Evolutionary conservation across 1,140 invertebrate genomes (phyloP), one percentile per base, ranked within the genome.

Genomic region (Doryteuthis pealeii): DNA sequence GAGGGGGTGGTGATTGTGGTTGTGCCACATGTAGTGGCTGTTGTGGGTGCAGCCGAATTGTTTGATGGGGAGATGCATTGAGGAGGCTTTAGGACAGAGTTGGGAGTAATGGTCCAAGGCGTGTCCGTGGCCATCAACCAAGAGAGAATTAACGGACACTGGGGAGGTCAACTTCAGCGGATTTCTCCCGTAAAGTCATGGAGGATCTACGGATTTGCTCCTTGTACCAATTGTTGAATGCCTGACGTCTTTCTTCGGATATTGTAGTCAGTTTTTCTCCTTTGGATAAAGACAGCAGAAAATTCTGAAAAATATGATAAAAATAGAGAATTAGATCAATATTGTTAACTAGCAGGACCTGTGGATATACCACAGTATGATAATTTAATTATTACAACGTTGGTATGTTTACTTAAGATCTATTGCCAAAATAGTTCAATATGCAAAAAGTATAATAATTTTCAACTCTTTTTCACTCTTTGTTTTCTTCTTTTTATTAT

Each of bases 191-290:
- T n/a, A 69, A 40, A 33, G 43, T n/a, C n/a, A 69, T 66, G 45
- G 43, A 18, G 80, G 32, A 81, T 76, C 58, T 81, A 74, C 22
- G 80, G 71, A 87, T 72, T 73, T 89, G 85, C 72, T 87, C 86
- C 31, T 83, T 76, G 73, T 88, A 89, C 89, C 88, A 89, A 45
- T 83, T 81, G 72, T 89, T 86, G 74, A 89, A 89, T 33, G 84
- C 83, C 66, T 79, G 77, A 31, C 85, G 77, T 26, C 84, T 82
- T 67, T 89, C 87, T 22, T 85, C 84, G 12, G 85, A 81, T 22
- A 88, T 79, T 58, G 83, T 81, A 35, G 80, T 72, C 22, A 77
- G 75, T 32, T 76, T 78, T 28, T 86, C 82, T 33, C 86, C 86
- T 45, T 83, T 82, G 6, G 82, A 79, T 45, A 86, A 83, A 62